A percentile compares a stretch with the other conserved stretches of the same genome.
Conservation (phyloP, 2,888 invertebrate species). For the Macrosiphum euphorbiae region DNA sequence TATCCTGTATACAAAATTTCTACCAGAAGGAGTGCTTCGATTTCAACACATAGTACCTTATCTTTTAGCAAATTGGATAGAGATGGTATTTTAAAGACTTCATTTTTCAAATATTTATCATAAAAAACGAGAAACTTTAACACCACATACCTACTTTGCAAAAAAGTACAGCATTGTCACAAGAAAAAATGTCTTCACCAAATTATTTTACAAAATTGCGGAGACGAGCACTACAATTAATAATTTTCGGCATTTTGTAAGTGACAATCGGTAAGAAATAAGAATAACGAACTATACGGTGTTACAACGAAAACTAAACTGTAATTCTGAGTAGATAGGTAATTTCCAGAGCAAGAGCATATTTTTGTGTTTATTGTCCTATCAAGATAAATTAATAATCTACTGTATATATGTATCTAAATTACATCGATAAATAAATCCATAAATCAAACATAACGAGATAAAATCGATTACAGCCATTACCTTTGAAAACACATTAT, state of each 20-base stretch:
- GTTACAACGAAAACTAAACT: constrained; percentile 27
- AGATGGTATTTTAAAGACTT: too few relatives aligned
- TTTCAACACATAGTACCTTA: too few relatives aligned
- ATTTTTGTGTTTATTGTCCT: too few relatives aligned
- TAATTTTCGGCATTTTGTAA: constrained; percentile 29
- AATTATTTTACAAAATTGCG: constrained; percentile 27
- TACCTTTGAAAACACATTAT: constrained; percentile 4
- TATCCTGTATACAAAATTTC: too few relatives aligned
- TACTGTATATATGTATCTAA: neutral
- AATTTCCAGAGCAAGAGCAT: too few relatives aligned
- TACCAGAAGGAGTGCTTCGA: too few relatives aligned
- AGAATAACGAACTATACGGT: constrained; percentile 32
- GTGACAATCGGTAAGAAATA: constrained; percentile 10
- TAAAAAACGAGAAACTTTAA: constrained; percentile 26
- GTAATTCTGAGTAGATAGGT: neutral
- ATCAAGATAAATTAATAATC: too few relatives aligned
- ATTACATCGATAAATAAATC: neutral
- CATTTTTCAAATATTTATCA: too few relatives aligned
- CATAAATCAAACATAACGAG: constrained; percentile 14
- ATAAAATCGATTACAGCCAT: constrained; percentile 30
- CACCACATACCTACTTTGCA: neutral
- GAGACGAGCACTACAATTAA: constrained; percentile 22
- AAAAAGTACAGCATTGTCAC: constrained; percentile 27
- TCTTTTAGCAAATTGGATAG: too few relatives aligned
- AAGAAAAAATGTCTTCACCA: constrained; percentile 20